Evolutionary conservation across 2,888 invertebrate species (phyloP).

Genomic region (Escarpia spicata): DNA sequence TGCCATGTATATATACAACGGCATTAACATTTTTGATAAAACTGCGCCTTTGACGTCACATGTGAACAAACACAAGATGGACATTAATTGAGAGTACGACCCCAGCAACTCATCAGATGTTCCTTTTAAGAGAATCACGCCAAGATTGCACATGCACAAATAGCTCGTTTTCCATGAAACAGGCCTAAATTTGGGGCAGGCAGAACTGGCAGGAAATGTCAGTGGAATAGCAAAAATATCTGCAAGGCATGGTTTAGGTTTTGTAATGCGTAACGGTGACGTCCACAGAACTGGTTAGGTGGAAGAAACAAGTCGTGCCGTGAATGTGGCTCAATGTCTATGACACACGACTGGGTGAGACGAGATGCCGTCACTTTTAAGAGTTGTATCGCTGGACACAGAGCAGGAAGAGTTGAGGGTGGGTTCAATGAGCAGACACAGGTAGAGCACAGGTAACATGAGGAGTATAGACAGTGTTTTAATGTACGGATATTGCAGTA

Average conservation of each 20-base stretch:
- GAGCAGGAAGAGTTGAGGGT: background rate
- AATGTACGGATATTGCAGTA: too few species aligned
- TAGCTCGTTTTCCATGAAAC: background rate
- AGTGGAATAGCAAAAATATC: background rate
- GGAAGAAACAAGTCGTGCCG: background rate
- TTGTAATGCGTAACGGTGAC: background rate
- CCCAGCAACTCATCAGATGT: background rate
- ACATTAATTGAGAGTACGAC: background rate
- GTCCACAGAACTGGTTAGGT: background rate
- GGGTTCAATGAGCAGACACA: too few species aligned
- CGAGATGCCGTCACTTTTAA: background rate
- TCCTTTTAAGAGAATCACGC: constrained; percentile 1
- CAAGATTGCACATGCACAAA: background rate
- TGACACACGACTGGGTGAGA: background rate
- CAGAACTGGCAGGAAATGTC: background rate
- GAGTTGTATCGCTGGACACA: background rate
- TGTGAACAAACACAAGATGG: background rate
- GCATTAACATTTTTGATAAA: background rate
- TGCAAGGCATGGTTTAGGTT: background rate
- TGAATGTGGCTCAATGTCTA: background rate
- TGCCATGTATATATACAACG: background rate
- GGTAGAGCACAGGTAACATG: too few species aligned
- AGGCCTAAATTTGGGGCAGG: background rate
- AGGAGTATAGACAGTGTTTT: too few species aligned
- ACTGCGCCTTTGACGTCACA: background rate